Evolutionary conservation across 2,888 invertebrate species (phyloP), one percentile per base, ranked within the genome.

Genomic region (Deroplatys truncata): DNA sequence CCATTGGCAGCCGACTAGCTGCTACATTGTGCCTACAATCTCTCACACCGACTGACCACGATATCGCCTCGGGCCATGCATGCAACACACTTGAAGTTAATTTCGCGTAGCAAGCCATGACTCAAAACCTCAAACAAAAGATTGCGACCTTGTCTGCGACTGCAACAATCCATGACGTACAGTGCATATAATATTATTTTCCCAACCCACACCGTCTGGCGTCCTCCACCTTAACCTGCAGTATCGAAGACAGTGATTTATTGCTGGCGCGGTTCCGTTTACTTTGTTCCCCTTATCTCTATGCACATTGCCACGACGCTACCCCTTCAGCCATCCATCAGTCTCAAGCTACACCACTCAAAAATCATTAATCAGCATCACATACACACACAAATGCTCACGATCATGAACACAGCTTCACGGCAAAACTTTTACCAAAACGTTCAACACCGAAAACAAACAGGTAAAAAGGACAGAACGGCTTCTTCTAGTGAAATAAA

Each of bases 201-300:
- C 56, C 56, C 56, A 72, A 72, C 56, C 56, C 56, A 72, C 56
- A 72, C 56, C 25, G 56, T 72, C 56, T 72, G 56, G 56, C 56
- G 56, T 72, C 56, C 56, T 72, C 56, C 56, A 72, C 56, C 56
- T 72, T 72, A 72, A 72, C 56, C 56, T 72, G 56, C 56, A 72
- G 56, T 72, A 86, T 29, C 28, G 29, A 82, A 86, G 86, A 86
- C 86, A 86, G 86, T 86, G 86, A 86, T 86, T 72, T 82, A 86
- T 86, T 86, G 82, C 86, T 72, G 29, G 20, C n/a, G 86, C 29
- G 86, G 49, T 29, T 72, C 49, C 56, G 86, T 86, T 86, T 86
- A 82, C 86, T 28, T 15, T 72, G 56, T 72, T 28, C 86, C 29
- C 82, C 29, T 25, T 86, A 86, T 86, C 86, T 72, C 56, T 86